Evolutionary conservation across 2,113 vertebrate genomes (phyloP), one percentile per base, ranked within the genome.

Genomic region (Prochilodus magdalenae): DNA sequence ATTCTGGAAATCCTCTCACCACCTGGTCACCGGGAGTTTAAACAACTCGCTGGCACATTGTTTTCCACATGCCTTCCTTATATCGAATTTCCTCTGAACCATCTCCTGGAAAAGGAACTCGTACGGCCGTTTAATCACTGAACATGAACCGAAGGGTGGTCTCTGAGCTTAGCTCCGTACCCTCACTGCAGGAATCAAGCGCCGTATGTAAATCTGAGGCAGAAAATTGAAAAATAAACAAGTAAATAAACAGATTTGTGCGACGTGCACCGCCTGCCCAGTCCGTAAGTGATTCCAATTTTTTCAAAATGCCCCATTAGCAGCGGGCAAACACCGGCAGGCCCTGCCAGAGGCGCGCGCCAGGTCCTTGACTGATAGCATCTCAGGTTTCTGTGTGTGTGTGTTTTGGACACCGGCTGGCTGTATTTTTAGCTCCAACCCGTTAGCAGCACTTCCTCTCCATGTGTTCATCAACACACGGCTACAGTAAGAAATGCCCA

Each of bases 341-440:
- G 10, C 24, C 33, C 49, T 47, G 83, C 83, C 73, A 84, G 74
- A 27, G 73, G 15, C 57, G 15, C 12, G 26, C 5, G 69, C 74
- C 74, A 78, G 49, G 62, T 44, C 70, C 63, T 26, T 82, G 67
- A 80, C 73, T 70, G 63, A 85, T 77, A 36, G 51, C 73, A 71
- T 77, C 84, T 85, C 84, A 60, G 57, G 81, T 83, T 80, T 83
- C 76, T 55, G 26, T 30, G 65, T 83, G 73, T 83, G 73, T 79
- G 76, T 74, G 73, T 74, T 77, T 82, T 78, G 60, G 84, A 81
- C 51, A 55, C 36, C 24, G 29, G 65, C 47, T 14, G 49, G 10
- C 53, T 78, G 76, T 85, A 85, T 85, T 85, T 85, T 85, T 85
- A 81, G 84, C 75, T 53, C 60, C 75, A 30, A 78, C 75, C 79